Percentiles rank a stretch among this genome's conserved stretches.
phyloP scores from a whole-genome alignment of 2,797 vertebrate genomes.

The Pipistrellus nathusii region DNA sequence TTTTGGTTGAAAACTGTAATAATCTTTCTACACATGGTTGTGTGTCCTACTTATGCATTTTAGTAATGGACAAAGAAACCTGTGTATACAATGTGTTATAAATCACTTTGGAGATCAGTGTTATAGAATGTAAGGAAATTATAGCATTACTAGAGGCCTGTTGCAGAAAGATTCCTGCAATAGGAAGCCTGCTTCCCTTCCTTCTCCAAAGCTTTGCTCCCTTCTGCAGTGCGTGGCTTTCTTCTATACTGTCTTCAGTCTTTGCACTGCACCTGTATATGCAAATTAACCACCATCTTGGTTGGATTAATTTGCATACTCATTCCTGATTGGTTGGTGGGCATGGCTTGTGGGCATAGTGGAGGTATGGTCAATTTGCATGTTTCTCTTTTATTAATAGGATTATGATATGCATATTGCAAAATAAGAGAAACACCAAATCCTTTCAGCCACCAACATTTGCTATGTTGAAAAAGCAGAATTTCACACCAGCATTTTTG shows the following conservation, averaged over 20 bases:
- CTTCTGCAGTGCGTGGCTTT: too few relatives aligned
- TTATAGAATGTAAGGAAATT: slow-evolving; percentile 44
- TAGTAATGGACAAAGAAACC: neutral
- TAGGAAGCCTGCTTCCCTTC: too few relatives aligned
- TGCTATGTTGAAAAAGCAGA: neutral
- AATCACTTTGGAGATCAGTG: neutral
- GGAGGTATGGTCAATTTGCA: too few relatives aligned
- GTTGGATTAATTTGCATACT: too few relatives aligned
- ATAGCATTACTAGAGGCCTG: neutral
- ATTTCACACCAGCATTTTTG: slow-evolving; percentile 21
- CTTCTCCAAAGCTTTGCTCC: too few relatives aligned
- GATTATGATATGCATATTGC: neutral
- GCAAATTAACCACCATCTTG: too few relatives aligned
- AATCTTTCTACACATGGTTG: neutral
- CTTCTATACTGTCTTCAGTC: too few relatives aligned
- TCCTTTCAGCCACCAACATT: neutral
- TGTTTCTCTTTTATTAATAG: too few relatives aligned
- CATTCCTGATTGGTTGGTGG: too few relatives aligned
- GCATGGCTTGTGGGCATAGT: too few relatives aligned
- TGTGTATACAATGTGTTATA: neutral
- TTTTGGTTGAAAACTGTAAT: neutral
- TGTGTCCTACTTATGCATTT: slow-evolving; percentile 6
- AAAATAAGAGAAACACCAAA: slow-evolving; percentile 2
- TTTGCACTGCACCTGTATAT: too few relatives aligned
- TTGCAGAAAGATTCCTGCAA: too few relatives aligned